Conservation (phyloP, 2,888 invertebrate species). For the Lasius fuliginosus region DNA sequence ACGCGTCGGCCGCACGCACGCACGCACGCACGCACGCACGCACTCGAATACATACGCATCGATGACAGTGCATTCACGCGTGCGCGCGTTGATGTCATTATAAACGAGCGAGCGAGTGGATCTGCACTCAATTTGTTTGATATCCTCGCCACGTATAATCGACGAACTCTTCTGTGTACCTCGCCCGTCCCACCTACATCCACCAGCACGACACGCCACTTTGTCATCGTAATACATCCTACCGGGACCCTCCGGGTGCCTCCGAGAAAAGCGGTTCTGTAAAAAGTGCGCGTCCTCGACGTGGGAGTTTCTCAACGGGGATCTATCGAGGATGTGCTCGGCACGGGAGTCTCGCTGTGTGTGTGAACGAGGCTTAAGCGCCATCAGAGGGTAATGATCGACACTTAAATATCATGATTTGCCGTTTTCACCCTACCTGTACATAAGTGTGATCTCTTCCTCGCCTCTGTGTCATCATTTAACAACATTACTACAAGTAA, state of each 20-base stretch:
- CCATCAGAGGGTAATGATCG: constrained; percentile 60
- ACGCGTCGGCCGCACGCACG: constrained; percentile 14
- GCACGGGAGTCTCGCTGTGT: not conserved
- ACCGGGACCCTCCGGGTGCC: constrained; percentile 53
- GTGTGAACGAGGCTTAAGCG: constrained; percentile 64
- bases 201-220: constrained; percentile 75
- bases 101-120: constrained; percentile 80
- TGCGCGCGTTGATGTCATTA: constrained; percentile 76
- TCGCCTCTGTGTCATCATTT: constrained; percentile 64
- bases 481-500: constrained; percentile 47
- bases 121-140: constrained; percentile 81
- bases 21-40: constrained; percentile 1
- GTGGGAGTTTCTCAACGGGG: constrained; percentile 39
- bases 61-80: constrained; percentile 48
- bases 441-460: constrained; percentile 62
- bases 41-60: not conserved
- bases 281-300: constrained; percentile 55
- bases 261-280: constrained; percentile 52
- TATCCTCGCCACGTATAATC: constrained; percentile 69
- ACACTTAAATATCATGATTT: constrained; percentile 79
- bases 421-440: constrained; percentile 67
- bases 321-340: constrained; percentile 38
- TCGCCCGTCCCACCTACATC: constrained; percentile 55
- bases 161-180: constrained; percentile 45
- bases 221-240: constrained; percentile 78